Base-by-base conservation (phyloP, 2,113 vertebrate genomes). In the Amazona vittata region DNA sequence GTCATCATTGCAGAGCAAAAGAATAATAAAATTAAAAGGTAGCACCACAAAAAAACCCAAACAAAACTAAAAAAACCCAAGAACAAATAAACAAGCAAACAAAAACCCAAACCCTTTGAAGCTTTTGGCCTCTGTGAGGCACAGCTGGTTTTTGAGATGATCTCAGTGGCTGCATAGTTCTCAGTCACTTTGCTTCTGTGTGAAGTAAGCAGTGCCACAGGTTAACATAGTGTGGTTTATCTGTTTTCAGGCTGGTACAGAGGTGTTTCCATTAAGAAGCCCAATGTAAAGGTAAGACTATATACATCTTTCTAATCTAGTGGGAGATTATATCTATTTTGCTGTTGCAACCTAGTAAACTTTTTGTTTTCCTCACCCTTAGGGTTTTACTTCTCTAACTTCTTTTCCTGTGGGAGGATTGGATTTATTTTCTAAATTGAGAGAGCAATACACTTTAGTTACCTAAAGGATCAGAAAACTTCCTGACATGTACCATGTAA, bases 171-270 rank as follows among this genome's bases (percentile, higher is more conserved):
- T 39, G 47, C 21, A 10, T 39, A 4, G 29, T 53, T 95, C 82
- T 28, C 52, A 71, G 41, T 69, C n/a, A 39, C 12, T 49, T 79
- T 86, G 64, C 43, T n/a, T 96, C 33, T 89, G 24, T 95, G 90
- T 20, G 39, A 86, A 91, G 64, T 68, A 80, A 41, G 37, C 28
- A 65, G 2, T 63, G 57, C 16, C 63, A 63, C 75, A 60, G 65
- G 79, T 93, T 95, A 97, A 96, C 81, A 21, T 12, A 3, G 4
- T 75, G 35, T 92, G 64, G 71, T 97, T 93, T 73, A 10, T 97
- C 87, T 90, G 94, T 6, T 99, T 99, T 83, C 97, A 99, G 99
- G 99, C 87, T 99, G 99, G 99, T 99, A 98, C 98, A 97, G 99
- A 98, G 99, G 99, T 79, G 98, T 99, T 97, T 99, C 99, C 33